A percentile compares a stretch with the other conserved stretches of the same genome.
phyloP scores from a whole-genome alignment of 2,113 vertebrate species.

The Grammomys dolichurus region DNA sequence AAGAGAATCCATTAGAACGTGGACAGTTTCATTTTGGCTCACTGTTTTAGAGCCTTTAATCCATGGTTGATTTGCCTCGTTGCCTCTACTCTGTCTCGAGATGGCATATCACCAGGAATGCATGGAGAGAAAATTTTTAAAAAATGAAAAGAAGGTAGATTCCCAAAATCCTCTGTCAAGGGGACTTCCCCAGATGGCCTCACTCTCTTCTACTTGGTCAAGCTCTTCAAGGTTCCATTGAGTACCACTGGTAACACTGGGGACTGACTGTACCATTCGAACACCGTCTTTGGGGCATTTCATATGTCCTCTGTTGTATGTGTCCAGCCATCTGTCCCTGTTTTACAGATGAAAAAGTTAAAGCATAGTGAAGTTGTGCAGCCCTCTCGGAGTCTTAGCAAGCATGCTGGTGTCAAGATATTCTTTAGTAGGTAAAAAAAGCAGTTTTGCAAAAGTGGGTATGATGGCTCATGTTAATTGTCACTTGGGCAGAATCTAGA shows the following conservation, averaged over 20 bases:
- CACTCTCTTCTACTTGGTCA: background rate
- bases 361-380: background rate
- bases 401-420: background rate
- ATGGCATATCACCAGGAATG: no score
- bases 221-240: background rate
- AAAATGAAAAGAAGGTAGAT: background rate
- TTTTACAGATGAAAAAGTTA: background rate
- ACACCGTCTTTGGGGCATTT: background rate
- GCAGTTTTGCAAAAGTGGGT: background rate
- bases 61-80: background rate
- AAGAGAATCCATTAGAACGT: background rate
- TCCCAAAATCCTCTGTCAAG: background rate
- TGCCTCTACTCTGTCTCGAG: background rate
- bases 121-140: background rate
- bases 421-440: background rate
- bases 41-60: background rate
- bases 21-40: background rate
- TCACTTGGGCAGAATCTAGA: background rate
- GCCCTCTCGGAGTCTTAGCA: background rate
- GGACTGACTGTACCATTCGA: no score
- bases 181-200: background rate
- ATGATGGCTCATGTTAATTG: background rate
- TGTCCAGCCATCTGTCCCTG: background rate
- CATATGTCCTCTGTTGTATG: background rate
- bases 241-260: background rate